Conservation (phyloP, 2,888 invertebrate genomes). For the Macaria liturata region DNA sequence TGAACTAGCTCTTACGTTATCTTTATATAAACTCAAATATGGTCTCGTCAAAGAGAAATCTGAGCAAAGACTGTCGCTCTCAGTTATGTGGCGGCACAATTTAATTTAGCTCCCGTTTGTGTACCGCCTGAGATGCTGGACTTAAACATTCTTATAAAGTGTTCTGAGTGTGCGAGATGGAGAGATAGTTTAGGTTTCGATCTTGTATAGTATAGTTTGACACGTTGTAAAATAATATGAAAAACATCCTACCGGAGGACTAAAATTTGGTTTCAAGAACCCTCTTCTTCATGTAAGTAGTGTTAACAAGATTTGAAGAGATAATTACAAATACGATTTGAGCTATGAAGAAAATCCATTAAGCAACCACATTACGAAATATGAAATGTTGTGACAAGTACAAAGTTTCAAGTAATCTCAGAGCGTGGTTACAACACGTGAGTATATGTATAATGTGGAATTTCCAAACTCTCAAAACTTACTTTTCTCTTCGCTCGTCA, state of each 20-base stretch:
- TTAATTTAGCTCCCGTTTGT: constrained; percentile 51
- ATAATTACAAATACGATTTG: background rate
- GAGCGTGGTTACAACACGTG: constrained; percentile 1
- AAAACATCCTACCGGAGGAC: too few species aligned
- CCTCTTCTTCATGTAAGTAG: too few species aligned
- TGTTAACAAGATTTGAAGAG: too few species aligned
- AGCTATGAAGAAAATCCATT: constrained; percentile 2
- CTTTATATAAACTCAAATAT: constrained; percentile 42
- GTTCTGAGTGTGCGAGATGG: constrained; percentile 26
- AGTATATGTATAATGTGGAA: constrained; percentile 2
- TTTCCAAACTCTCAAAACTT: constrained; percentile 12
- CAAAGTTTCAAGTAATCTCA: constrained; percentile 16
- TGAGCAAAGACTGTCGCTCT: constrained; percentile 42
- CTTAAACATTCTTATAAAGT: constrained; percentile 40
- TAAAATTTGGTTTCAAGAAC: too few species aligned
- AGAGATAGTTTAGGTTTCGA: background rate
- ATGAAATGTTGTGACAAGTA: constrained; percentile 1
- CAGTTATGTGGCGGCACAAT: constrained; percentile 43
- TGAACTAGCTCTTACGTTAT: constrained; percentile 33
- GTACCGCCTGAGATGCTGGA: constrained; percentile 44
- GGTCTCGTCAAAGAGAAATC: constrained; percentile 44
- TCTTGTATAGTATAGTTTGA: too few species aligned
- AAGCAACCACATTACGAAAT: background rate
- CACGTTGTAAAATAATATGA: too few species aligned
- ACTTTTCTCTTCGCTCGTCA: constrained; percentile 16